Evolutionary conservation across 2,888 invertebrate species (phyloP), one percentile per base, ranked within the genome.

Genomic region (Bellardia pandia): DNA sequence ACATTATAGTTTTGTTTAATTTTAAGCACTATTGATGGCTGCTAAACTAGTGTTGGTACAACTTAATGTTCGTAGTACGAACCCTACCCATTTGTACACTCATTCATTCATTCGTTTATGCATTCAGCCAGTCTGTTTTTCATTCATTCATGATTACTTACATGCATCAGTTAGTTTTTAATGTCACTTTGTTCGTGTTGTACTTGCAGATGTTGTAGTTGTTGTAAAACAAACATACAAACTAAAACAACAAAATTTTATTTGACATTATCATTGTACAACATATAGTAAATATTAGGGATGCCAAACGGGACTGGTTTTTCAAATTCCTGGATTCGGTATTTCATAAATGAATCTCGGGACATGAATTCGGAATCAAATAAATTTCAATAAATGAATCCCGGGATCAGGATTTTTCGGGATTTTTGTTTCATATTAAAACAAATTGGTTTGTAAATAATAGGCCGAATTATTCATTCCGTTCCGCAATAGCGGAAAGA

Each of bases 131-230:
- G n/a, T 16, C 58, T 33, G 11, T 51, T 23, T 16, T 60, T 72
- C 74, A 68, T 77, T 82, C 82, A 81, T 80, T 86, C 86, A 76
- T 80, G 66, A 77, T 80, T 84, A 86, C 72, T 86, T 84, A 53
- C 60, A 80, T 80, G 80, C 80, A 80, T 72, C 76, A 79, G 66
- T 76, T 77, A 51, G 23, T 77, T 74, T 86, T 77, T 72, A 68
- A 80, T 84, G 80, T 76, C 72, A 72, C 37, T 79, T 75, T 66
- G 40, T 64, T 42, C 64, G 45, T 23, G 40, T 45, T 23, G 13
- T 42, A 2, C 4, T 37, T 5, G 30, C 62, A 62, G 71, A 51
- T 71, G 33, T 71, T 60, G 60, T 72, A 45, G 62, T 64, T 33
- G 80, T 56, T 64, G 37, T 66, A 51, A 68, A 68, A 58, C 14